Percentiles rank a stretch among this genome's conserved stretches.
These are phyloP conservation scores for Apocrypta bakeri DNA, from an alignment of 1,140 invertebrate genomes.

Conservation along the genomic window DNA sequence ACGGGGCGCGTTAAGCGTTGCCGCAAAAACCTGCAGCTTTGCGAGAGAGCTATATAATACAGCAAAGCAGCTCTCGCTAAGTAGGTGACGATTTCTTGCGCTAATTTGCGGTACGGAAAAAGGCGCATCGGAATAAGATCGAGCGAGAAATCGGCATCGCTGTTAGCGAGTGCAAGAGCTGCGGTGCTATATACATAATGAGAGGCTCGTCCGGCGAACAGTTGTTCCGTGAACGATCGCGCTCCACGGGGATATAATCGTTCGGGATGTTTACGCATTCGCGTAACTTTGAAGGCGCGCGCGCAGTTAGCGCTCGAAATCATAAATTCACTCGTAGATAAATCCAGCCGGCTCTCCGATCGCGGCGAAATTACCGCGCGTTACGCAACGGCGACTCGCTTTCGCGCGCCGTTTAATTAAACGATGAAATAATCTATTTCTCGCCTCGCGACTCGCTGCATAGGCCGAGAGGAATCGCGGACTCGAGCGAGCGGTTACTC, in stretches of 20 bases:
- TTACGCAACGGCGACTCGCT: not conserved
- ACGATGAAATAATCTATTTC: not conserved
- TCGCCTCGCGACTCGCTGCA: not conserved
- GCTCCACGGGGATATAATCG: not conserved
- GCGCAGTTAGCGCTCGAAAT: no score
- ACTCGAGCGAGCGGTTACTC: not conserved
- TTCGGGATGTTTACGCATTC: not conserved
- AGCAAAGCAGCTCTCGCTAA: not conserved
- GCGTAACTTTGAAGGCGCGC: no score
- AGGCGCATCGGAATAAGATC: not conserved
- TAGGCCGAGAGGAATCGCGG: no score
- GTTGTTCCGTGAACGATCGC: not conserved
- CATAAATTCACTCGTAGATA: no score
- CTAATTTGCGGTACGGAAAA: not conserved
- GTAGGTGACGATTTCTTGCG: not conserved
- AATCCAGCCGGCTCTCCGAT: no score
- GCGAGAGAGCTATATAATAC: not conserved
- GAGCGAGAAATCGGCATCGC: not conserved
- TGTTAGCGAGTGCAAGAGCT: no score
- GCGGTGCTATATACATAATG: not conserved
- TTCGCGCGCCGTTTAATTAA: not conserved
- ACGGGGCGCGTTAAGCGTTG: not conserved
- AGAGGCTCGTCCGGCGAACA: not conserved
- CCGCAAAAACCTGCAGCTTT: not conserved
- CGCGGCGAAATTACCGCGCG: no score